Evolutionary conservation across 2,888 invertebrate species (phyloP).

Genomic region (Zele albiditarsus): DNA sequence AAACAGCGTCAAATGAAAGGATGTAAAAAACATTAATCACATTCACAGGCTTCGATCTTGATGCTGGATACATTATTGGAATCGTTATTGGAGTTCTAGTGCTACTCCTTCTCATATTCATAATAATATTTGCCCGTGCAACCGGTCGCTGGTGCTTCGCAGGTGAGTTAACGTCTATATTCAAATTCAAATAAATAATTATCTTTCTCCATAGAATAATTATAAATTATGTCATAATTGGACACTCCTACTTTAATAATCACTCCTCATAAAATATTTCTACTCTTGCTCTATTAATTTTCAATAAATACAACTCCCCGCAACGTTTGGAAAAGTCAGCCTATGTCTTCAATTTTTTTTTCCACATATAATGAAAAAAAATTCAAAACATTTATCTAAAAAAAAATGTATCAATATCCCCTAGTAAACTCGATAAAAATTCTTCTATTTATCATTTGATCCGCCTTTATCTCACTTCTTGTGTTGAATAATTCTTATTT

Average conservation of each 20-base stretch:
- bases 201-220: background rate
- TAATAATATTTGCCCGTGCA: constrained; percentile 84
- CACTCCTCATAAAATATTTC: constrained; percentile 6
- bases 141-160: constrained; percentile 91
- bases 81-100: constrained; percentile 83
- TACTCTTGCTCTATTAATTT: constrained; percentile 20
- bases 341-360: constrained; percentile 18
- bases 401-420: too few species aligned
- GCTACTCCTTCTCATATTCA: constrained; percentile 78
- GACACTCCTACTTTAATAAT: constrained; percentile 8
- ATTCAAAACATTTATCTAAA: too few species aligned
- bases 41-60: constrained; percentile 79
- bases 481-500: background rate
- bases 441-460: background rate
- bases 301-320: constrained; percentile 4
- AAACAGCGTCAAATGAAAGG: background rate
- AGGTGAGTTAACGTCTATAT: constrained; percentile 77
- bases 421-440: background rate
- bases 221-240: background rate
- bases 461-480: background rate
- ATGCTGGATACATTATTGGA: constrained; percentile 84
- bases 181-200: background rate
- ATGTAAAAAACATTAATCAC: background rate
- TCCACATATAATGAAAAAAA: background rate
- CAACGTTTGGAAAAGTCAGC: constrained; percentile 44